These are phyloP conservation scores for Alca torda DNA, from an alignment of 2,797 vertebrate genomes.

Conservation along the genomic window DNA sequence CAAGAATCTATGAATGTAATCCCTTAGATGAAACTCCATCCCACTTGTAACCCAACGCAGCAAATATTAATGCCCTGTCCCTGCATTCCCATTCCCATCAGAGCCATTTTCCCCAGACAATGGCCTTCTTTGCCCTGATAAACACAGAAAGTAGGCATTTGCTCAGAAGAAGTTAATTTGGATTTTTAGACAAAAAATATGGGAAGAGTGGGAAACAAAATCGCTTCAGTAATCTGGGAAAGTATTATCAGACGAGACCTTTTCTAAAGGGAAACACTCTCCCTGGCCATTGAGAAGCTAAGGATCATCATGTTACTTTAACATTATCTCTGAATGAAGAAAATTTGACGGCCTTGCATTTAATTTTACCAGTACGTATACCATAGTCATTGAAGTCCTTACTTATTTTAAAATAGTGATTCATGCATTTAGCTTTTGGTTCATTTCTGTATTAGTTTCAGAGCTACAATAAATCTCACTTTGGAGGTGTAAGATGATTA, in stretches of 20 bases:
- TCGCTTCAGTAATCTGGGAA: background rate
- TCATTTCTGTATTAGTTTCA: constrained; percentile 36
- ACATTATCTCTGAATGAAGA: background rate
- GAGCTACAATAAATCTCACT: constrained; percentile 28
- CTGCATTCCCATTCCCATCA: background rate
- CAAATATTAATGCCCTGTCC: background rate
- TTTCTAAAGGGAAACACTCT: background rate
- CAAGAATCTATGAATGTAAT: background rate
- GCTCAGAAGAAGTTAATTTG: constrained; percentile 10
- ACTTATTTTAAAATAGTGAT: constrained; percentile 57
- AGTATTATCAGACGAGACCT: background rate
- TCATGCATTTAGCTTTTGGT: constrained; percentile 32
- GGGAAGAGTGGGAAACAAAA: background rate
- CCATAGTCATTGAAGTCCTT: background rate
- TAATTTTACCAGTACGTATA: constrained; percentile 40
- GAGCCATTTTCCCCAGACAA: background rate
- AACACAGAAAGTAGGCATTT: constrained; percentile 9
- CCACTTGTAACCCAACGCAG: background rate
- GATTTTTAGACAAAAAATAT: background rate
- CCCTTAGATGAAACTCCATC: background rate
- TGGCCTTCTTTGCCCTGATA: background rate
- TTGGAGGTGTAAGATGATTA: constrained; percentile 52
- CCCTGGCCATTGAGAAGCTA: background rate
- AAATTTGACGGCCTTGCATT: background rate
- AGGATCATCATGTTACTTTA: constrained; percentile 3